phyloP scores from a whole-genome alignment of 2,888 invertebrate genomes.

The Hypselothyrea guttata region DNA sequence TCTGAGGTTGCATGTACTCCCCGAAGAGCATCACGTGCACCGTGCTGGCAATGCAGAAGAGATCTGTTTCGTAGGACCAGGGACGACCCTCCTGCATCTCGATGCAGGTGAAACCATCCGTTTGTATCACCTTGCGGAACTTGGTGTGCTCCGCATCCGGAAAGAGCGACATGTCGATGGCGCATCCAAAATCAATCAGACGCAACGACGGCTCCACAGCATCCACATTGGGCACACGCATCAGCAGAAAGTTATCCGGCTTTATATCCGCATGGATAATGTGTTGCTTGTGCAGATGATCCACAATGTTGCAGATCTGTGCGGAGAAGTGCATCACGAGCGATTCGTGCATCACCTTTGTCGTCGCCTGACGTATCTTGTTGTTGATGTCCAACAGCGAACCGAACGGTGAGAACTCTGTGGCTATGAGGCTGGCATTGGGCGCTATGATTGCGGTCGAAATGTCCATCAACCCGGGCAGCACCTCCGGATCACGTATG shows the following conservation, averaged over 20 bases:
- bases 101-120: slow-evolving; percentile 92
- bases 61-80: slow-evolving; percentile 98
- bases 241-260: slow-evolving; percentile 96
- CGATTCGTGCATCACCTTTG: slow-evolving; percentile 88
- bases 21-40: slow-evolving; percentile 94
- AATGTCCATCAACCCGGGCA: slow-evolving; percentile 90
- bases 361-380: slow-evolving; percentile 88
- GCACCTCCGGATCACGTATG: slow-evolving; percentile 83
- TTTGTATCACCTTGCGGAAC: slow-evolving; percentile 90
- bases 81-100: slow-evolving; percentile 96
- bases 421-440: slow-evolving; percentile 92
- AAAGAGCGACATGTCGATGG: slow-evolving; percentile 95
- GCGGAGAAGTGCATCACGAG: slow-evolving; percentile 91
- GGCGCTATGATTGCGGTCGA: slow-evolving; percentile 90
- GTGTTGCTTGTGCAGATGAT: slow-evolving; percentile 91
- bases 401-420: slow-evolving; percentile 92
- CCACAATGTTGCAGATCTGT: slow-evolving; percentile 92
- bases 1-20: slow-evolving; percentile 93
- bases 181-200: slow-evolving; percentile 96
- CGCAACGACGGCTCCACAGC: slow-evolving; percentile 89
- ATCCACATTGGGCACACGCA: slow-evolving; percentile 86
- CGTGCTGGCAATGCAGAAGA: slow-evolving; percentile 94
- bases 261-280: slow-evolving; percentile 98
- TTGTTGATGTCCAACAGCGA: slow-evolving; percentile 92
- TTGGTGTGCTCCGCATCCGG: slow-evolving; percentile 87